These are phyloP conservation scores for roundworm (Caenorhabditis elegans) DNA, from an alignment of 1,140 invertebrate genomes.

Conservation along the genomic window WBcel235 BX284605.5:14927001-14927500, in stretches of 20 bases:
- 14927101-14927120: no score
- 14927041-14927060: no score
- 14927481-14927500: neutral
- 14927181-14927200: neutral
- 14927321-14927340: neutral
- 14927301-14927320: neutral
- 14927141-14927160: neutral
- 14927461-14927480: neutral
- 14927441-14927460: no score
- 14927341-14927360: neutral
- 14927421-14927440: neutral
- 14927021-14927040: no score
- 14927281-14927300: neutral
- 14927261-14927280: neutral
- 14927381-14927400: neutral
- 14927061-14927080: no score
- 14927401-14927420: neutral
- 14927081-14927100: no score
- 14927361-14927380: neutral
- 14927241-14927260: neutral
- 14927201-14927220: neutral
- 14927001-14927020: no score
- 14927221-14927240: neutral
- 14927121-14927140: no score
- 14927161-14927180: neutral